phyloP scores from a whole-genome alignment of 92 coral and sea anemone genomes.

The Meandrina meandrites region DNA sequence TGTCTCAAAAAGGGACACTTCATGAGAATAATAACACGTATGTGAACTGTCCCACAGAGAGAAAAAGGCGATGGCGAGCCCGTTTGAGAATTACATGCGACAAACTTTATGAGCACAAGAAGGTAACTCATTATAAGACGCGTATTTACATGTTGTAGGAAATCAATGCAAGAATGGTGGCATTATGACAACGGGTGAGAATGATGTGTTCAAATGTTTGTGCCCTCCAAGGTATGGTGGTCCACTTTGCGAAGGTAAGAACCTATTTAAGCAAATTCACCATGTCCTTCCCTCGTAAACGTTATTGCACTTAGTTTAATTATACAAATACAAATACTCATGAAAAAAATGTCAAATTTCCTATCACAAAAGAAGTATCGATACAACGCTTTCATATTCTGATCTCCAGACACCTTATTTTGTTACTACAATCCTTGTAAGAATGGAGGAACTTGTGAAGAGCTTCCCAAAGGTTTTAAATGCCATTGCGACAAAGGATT shows the following conservation, averaged over 20 bases:
- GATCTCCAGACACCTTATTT: conserved; percentile 55
- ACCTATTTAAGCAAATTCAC: background rate
- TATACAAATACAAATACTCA: too few species aligned
- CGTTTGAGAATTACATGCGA: background rate
- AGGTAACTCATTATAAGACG: background rate
- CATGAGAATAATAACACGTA: background rate
- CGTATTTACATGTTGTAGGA: background rate
- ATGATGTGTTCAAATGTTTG: conserved; percentile 48
- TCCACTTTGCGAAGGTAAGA: conserved; percentile 62
- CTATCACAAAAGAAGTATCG: too few species aligned
- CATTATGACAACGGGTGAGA: conserved; percentile 12
- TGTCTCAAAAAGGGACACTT: background rate
- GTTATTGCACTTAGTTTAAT: too few species aligned
- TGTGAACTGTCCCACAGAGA: background rate
- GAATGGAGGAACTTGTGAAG: conserved; percentile 72
- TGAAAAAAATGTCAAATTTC: too few species aligned
- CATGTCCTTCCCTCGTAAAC: too few species aligned
- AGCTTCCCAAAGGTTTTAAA: conserved; percentile 50
- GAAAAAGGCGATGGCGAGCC: background rate
- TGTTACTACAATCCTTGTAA: conserved; percentile 72
- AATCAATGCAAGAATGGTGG: conserved; percentile 67
- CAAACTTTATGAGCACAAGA: background rate
- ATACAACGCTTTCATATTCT: background rate
- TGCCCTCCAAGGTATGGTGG: conserved; percentile 83
- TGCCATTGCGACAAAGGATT: conserved; percentile 61